These are phyloP conservation scores for Drosophila ustulata DNA, from an alignment of 2,888 invertebrate species.

Conservation along the genomic window DNA sequence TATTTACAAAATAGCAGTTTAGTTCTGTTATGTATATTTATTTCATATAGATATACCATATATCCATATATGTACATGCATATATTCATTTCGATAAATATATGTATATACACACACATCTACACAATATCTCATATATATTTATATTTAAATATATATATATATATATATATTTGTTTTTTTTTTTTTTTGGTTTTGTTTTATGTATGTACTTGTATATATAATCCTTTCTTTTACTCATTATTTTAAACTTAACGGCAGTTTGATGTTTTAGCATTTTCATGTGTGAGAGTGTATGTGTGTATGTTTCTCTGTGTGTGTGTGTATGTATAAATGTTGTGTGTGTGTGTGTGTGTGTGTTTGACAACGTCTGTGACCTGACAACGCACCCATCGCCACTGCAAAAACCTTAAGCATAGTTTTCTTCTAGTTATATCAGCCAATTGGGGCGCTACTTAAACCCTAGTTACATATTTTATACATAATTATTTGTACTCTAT, in stretches of 20 bases:
- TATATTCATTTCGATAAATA: constrained; percentile 44
- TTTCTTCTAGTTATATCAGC: constrained; percentile 28
- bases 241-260: constrained; percentile 76
- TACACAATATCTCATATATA: constrained; percentile 12
- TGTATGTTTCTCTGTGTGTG: constrained; percentile 24
- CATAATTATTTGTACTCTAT: constrained; percentile 23
- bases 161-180: constrained; percentile 18
- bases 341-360: constrained; percentile 21
- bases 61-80: constrained; percentile 15
- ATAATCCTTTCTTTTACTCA: constrained; percentile 61
- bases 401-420: constrained; percentile 12
- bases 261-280: constrained; percentile 75
- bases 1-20: constrained; percentile 78
- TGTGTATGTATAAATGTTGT: constrained; percentile 6
- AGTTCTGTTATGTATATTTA: constrained; percentile 60
- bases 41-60: constrained; percentile 26
- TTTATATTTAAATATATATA: constrained; percentile 38
- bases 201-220: constrained; percentile 56
- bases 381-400: constrained; percentile 18
- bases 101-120: constrained; percentile 30
- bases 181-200: constrained; percentile 19
- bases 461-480: constrained; percentile 15
- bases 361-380: constrained; percentile 20
- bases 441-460: constrained; percentile 41
- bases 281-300: constrained; percentile 36